Evolutionary conservation across 1,140 invertebrate genomes (phyloP).

Genomic region (Magallana angulata): DNA sequence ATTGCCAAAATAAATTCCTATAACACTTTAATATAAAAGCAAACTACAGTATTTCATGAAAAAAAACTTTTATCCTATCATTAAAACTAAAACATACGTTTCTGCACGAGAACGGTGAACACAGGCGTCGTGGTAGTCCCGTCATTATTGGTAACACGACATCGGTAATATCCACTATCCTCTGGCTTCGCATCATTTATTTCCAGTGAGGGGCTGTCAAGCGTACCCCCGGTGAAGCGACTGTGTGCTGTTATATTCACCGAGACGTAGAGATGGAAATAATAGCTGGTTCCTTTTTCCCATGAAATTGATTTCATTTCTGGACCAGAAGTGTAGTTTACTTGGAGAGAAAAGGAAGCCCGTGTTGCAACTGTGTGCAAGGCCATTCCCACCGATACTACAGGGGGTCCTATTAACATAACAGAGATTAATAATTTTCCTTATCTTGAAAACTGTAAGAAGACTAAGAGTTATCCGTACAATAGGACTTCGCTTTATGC

Average conservation of each 20-base stretch:
- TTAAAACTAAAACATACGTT: not conserved
- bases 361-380: not conserved
- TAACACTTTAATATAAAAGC: too few species aligned
- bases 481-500: too few species aligned
- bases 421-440: not conserved
- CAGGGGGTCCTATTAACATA: not conserved
- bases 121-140: not conserved
- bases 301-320: not conserved
- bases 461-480: not conserved
- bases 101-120: not conserved
- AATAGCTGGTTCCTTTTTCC: not conserved
- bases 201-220: not conserved
- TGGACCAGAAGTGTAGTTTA: not conserved
- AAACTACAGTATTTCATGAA: too few species aligned
- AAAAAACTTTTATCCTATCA: too few species aligned
- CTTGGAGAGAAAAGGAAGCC: not conserved
- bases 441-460: too few species aligned
- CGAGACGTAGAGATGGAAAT: not conserved
- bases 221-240: not conserved
- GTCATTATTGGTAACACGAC: not conserved
- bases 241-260: not conserved
- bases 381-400: not conserved
- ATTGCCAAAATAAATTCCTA: too few species aligned
- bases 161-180: conserved; percentile 11
- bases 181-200: not conserved